Percentiles rank a stretch among this genome's conserved stretches.
Conservation (phyloP, 2,113 vertebrate genomes). For the Bos indicus region DNA sequence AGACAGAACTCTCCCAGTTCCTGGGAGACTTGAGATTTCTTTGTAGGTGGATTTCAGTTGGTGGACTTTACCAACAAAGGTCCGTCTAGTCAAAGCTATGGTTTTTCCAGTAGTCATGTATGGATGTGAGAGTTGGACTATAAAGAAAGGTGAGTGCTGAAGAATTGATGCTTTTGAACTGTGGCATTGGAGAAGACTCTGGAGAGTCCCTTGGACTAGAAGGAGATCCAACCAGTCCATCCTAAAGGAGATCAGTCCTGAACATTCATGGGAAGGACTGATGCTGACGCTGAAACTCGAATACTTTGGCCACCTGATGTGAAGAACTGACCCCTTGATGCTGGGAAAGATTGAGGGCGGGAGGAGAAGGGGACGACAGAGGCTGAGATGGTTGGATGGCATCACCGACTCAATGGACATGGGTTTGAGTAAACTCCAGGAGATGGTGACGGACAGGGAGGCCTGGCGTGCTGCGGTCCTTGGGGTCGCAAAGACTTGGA, state of each 20-base stretch:
- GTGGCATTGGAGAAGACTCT: background rate
- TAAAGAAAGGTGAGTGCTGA: accelerated
- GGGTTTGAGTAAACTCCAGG: background rate
- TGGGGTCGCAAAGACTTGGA: background rate
- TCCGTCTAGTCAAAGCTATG: background rate
- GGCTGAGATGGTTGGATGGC: background rate
- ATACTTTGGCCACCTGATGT: background rate
- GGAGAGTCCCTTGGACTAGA: background rate
- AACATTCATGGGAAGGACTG: background rate
- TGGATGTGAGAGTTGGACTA: background rate
- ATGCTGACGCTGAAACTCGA: background rate
- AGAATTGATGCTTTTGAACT: background rate
- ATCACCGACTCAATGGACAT: background rate
- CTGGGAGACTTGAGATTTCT: background rate
- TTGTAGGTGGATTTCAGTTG: background rate
- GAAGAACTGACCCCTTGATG: background rate
- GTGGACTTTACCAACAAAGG: background rate
- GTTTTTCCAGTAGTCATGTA: background rate
- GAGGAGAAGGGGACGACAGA: background rate
- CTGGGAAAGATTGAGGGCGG: background rate
- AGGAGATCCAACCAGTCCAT: background rate
- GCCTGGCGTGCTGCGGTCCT: background rate
- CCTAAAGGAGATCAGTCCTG: background rate
- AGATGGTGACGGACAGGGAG: background rate
- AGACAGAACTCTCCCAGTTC: background rate